Base-by-base conservation (phyloP, 35 echinoderm and acorn worm species). In the Chiridota heheva region DNA sequence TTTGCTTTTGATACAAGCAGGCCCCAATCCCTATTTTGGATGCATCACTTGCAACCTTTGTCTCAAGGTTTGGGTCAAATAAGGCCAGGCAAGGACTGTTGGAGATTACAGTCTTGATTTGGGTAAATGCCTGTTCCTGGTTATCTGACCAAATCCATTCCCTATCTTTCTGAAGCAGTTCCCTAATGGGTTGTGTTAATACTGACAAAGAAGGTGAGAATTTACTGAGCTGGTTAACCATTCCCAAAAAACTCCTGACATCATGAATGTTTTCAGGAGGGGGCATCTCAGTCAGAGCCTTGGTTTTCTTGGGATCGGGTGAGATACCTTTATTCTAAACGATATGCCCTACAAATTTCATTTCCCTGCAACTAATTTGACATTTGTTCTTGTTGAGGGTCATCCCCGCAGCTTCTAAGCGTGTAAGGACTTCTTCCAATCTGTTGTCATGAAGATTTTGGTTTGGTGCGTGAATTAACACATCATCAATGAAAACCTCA, bases 361-460 rank as follows among this genome's bases (percentile, higher is more conserved):
- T 66, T 20, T 38, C 24, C 35, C 20, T 44, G 4, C 61, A 18
- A 38, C 24, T 42, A 31, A 95, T 83, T 31, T 71, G 41, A 63
- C 72, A 95, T 78, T 95, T 95, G 1, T 60, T 70, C 37, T 84
- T 75, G 57, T 95, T 89, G 1, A 89, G 57, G 2, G 47, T 73
- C 42, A 93, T 64, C 5, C 85, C 80, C 34, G 80, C 79, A 27
- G 45, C n/a, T 16, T 88, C 56, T 7, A 87, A 56, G 2, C 59
- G 66, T 25, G 69, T 22, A 27, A 91, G 43, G 22, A 85, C 72
- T 20, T 53, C 67, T 4, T 18, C 43, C 7, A 88, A 49, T 63
- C 56, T 46, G 7, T 34, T 13, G 73, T 93, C 84, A 57, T 93
- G 77, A 32, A 88, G 31, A 37, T 46, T 25, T 15, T 90, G 77